phyloP scores from a whole-genome alignment of 1,140 invertebrate species.

The Atta cephalotes region DNA sequence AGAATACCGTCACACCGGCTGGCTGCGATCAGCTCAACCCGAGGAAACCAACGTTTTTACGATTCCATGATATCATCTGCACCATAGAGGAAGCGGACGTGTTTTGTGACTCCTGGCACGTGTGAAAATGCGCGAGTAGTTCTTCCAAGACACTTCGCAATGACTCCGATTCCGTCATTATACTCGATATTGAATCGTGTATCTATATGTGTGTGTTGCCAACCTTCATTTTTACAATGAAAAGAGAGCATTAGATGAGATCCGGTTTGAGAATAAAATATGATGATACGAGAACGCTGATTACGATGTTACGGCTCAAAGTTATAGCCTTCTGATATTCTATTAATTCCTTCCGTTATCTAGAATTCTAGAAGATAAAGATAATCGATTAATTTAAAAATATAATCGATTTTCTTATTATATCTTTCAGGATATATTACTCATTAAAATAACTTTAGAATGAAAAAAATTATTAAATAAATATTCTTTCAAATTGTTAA shows the following conservation, averaged over 20 bases:
- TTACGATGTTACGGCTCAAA: neutral
- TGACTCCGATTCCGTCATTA: conserved; percentile 7
- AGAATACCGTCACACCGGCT: conserved; percentile 40
- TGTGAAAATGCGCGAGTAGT: conserved; percentile 38
- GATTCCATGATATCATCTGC: conserved; percentile 51
- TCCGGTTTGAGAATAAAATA: conserved; percentile 11
- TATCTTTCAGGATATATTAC: too few species aligned
- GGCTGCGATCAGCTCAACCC: conserved; percentile 6
- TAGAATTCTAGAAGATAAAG: neutral
- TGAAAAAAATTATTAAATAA: neutral
- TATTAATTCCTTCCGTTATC: neutral
- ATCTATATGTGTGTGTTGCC: neutral
- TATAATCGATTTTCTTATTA: neutral
- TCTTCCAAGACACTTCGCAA: neutral
- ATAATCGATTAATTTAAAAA: too few species aligned
- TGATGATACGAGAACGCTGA: neutral
- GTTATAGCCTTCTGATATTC: neutral
- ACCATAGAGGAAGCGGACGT: conserved; percentile 15
- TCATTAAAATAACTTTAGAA: neutral
- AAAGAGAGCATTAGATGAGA: neutral
- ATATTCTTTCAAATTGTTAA: conserved; percentile 1
- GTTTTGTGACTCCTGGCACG: conserved; percentile 39
- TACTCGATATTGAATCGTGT: neutral
- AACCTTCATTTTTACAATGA: conserved; percentile 39
- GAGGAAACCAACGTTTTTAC: conserved; percentile 45